A percentile compares a stretch with the other conserved stretches of the same genome.
Conservation (phyloP, 2,888 invertebrate genomes). For the Drosophila fulvimacula region DNA sequence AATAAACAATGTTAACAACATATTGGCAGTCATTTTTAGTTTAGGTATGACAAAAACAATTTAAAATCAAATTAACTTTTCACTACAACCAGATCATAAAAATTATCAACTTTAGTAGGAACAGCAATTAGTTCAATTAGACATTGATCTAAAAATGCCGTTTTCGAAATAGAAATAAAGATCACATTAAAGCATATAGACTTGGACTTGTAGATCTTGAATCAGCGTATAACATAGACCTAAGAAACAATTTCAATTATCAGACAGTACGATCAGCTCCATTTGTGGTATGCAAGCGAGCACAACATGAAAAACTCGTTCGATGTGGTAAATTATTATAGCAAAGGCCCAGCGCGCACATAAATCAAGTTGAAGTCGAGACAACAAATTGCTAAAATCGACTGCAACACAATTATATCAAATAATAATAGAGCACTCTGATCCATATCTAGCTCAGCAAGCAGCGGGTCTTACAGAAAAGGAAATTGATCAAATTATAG, state of each 20-base stretch:
- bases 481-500: conserved; percentile 51
- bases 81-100: not conserved
- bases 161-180: not conserved
- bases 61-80: not conserved
- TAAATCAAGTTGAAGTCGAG: conserved; percentile 47
- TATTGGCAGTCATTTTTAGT: no score
- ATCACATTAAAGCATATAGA: not conserved
- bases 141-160: not conserved
- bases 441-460: conserved; percentile 36
- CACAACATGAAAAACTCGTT: conserved; percentile 43
- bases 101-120: not conserved
- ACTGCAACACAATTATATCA: conserved; percentile 54
- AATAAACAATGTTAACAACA: no score
- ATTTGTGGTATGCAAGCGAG: not conserved
- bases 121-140: not conserved
- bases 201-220: conserved; percentile 6
- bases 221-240: not conserved
- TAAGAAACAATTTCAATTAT: conserved; percentile 1
- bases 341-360: conserved; percentile 48
- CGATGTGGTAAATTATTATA: conserved; percentile 37
- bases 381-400: conserved; percentile 45
- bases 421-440: conserved; percentile 56
- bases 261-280: conserved; percentile 1
- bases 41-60: no score
- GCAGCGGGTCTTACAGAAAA: conserved; percentile 33